Evolutionary conservation across 2,797 vertebrate species (phyloP).

Genomic region (Pseudochirops cupreus): DNA sequence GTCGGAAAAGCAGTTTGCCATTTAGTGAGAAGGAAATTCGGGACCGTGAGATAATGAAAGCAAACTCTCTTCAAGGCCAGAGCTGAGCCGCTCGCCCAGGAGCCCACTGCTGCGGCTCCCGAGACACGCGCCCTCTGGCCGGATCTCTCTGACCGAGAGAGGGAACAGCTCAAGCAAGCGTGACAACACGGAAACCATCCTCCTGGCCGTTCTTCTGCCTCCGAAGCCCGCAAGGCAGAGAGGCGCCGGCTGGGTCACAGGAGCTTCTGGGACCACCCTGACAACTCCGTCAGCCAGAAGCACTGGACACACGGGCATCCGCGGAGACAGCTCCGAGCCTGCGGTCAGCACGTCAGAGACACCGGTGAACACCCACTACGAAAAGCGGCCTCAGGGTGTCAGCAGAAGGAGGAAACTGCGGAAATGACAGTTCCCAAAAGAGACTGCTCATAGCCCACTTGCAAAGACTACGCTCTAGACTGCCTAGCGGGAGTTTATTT

Average conservation of each 20-base stretch:
- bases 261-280: background rate
- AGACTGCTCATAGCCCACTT: background rate
- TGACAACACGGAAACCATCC: background rate
- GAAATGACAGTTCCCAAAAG: background rate
- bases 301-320: background rate
- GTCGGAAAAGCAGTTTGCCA: constrained; percentile 12
- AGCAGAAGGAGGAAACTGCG: background rate
- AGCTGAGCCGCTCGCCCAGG: background rate
- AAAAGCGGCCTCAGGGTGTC: background rate
- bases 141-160: background rate
- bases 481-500: no score
- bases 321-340: background rate
- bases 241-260: background rate
- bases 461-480: background rate
- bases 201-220: background rate
- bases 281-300: background rate
- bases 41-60: background rate
- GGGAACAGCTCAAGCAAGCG: background rate
- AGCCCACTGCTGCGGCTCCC: background rate
- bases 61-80: constrained; percentile 1
- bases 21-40: background rate
- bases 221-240: background rate
- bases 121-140: background rate
- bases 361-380: background rate
- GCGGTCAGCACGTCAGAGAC: background rate